phyloP scores from a whole-genome alignment of 1,140 invertebrate species.

The Zaprionus ornatus region DNA sequence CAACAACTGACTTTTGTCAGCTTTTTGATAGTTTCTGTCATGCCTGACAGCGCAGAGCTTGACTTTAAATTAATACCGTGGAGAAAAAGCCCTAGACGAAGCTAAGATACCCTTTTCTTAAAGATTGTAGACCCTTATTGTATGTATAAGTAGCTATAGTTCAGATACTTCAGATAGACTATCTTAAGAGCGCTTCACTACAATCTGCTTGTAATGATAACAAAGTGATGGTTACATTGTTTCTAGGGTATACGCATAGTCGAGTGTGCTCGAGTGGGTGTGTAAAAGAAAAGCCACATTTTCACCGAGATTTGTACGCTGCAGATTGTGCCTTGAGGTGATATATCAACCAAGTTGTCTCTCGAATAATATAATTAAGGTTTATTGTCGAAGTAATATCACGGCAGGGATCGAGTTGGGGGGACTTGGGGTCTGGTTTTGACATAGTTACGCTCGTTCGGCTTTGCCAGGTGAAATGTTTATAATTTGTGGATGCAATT shows the following conservation, averaged over 20 bases:
- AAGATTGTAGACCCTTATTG: not conserved
- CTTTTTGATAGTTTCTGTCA: slow-evolving; percentile 65
- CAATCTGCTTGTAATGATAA: not conserved
- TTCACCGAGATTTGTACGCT: slow-evolving; percentile 61
- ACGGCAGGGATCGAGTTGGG: slow-evolving; percentile 41
- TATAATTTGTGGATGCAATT: slow-evolving; percentile 69
- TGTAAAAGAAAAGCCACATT: slow-evolving; percentile 25
- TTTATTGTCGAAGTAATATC: slow-evolving; percentile 70
- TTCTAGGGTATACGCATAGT: slow-evolving; percentile 11
- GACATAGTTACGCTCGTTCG: slow-evolving; percentile 68
- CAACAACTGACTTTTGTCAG: slow-evolving; percentile 66
- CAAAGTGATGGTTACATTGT: not conserved
- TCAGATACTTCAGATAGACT: not conserved
- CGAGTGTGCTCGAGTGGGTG: not conserved
- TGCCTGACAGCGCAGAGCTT: slow-evolving; percentile 67
- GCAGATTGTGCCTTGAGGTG: slow-evolving; percentile 58
- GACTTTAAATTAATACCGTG: slow-evolving; percentile 70
- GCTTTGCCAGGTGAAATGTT: slow-evolving; percentile 57
- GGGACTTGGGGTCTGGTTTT: slow-evolving; percentile 28
- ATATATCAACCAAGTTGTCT: slow-evolving; percentile 65
- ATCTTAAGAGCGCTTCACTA: not conserved
- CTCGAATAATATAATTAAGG: slow-evolving; percentile 78
- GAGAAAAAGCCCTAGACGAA: not conserved
- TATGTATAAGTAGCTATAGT: not conserved
- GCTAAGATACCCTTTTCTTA: not conserved